Evolutionary conservation across 2,113 vertebrate genomes (phyloP), one percentile per base, ranked within the genome.

Genomic region (Rallus limicola): DNA sequence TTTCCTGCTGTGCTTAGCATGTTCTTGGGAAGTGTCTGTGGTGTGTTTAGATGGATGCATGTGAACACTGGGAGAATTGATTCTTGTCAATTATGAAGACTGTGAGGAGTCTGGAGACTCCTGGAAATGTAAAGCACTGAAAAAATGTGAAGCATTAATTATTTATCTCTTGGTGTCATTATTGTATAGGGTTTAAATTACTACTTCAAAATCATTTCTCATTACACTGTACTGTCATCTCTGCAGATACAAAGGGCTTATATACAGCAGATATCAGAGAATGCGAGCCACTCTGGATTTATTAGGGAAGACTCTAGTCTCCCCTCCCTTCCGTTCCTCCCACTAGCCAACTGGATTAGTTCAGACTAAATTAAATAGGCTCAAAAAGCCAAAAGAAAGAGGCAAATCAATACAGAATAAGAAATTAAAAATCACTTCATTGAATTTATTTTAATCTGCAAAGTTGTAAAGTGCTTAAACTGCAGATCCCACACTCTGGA

Each of bases 371-470:
- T 94, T 75, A 87, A 97, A 86, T 55, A 26, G 46, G 8, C 68
- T 89, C 72, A 68, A 84, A 90, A 85, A 88, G 58, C 82, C 56
- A 82, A 88, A 69, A 94, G 64, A 94, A 90, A 95, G 58, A 60
- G 82, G 65, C 26, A 25, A 91, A 90, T 93, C 82, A 33, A 93
- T 90, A 64, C 14, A 34, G 65, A 91, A 64, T 78, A 52, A 95
- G 95, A 94, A 91, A 94, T 96, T 94, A 67, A 92, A 95, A 94
- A 91, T 64, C 52, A 33, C 74, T 95, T 88, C n/a, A 68, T 75
- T 64, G 87, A 79, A 89, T 93, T 85, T 89, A 68, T 95, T 94
- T 94, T 75, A 89, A 95, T 89, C 81, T 84, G 69, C 23, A 7
- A 64, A 92, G 86, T 85, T 95, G 93, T 75, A 46, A 93, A 96